These are phyloP conservation scores for Phaethornis superciliosus DNA, from an alignment of 2,113 vertebrate genomes.

Conservation along the genomic window DNA sequence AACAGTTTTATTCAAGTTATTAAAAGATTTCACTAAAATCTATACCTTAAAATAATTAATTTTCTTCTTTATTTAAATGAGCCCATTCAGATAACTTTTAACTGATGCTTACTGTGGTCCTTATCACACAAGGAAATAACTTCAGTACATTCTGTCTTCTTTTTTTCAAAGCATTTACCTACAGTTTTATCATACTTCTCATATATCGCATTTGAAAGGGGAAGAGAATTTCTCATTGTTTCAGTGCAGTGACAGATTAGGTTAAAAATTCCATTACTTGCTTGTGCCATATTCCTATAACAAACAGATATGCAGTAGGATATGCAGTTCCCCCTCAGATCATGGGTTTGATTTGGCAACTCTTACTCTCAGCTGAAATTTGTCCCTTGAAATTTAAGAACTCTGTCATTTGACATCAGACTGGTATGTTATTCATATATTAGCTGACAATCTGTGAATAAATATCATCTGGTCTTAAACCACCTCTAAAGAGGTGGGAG, in stretches of 20 bases:
- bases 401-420: background rate
- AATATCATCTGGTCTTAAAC: background rate
- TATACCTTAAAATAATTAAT: background rate
- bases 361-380: background rate
- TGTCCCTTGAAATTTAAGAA: background rate
- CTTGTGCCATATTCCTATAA: background rate
- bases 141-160: background rate
- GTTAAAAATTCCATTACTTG: constrained; percentile 35
- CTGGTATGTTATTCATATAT: background rate
- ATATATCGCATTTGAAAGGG: background rate
- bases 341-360: background rate
- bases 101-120: background rate
- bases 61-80: background rate
- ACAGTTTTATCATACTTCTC: background rate
- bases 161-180: background rate
- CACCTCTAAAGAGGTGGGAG: background rate
- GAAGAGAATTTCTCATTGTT: background rate
- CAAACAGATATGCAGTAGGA: background rate
- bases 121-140: background rate
- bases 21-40: background rate
- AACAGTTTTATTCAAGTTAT: background rate
- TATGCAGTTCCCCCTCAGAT: too few relatives aligned
- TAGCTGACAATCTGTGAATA: background rate
- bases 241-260: background rate
- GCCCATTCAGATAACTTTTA: background rate